These are phyloP conservation scores for Alviniconcha strummeri DNA, from an alignment of 2,888 invertebrate species.

Conservation along the genomic window DNA sequence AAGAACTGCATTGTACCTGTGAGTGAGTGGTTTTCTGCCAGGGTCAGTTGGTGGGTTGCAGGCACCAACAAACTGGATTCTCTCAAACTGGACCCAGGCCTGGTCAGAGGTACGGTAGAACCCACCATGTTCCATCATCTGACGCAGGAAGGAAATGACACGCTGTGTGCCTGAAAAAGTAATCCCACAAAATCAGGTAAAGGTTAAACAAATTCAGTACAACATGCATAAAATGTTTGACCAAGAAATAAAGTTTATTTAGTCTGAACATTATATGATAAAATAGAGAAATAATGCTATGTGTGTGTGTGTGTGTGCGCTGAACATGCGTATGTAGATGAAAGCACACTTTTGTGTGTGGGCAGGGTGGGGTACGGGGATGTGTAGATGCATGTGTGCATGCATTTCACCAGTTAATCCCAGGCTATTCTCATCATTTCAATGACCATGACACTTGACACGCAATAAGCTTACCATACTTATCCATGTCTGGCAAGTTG, in stretches of 20 bases:
- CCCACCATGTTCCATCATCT: constrained; percentile 94
- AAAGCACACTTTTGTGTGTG: too few species aligned
- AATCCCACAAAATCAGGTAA: neutral
- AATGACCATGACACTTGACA: neutral
- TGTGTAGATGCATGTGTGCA: too few species aligned
- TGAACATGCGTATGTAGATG: too few species aligned
- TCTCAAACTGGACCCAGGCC: constrained; percentile 96
- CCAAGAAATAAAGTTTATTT: neutral
- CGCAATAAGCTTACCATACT: constrained; percentile 84
- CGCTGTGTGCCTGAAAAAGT: constrained; percentile 81
- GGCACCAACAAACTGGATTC: constrained; percentile 99
- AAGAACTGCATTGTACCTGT: constrained; percentile 76
- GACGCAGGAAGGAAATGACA: constrained; percentile 98
- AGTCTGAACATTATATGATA: too few species aligned
- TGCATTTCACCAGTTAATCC: too few species aligned
- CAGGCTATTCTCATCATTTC: too few species aligned
- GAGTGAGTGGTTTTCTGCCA: constrained; percentile 95
- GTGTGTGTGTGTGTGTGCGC: too few species aligned
- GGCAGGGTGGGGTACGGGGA: too few species aligned
- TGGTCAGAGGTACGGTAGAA: constrained; percentile 82
- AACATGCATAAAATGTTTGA: neutral
- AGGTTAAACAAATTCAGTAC: neutral
- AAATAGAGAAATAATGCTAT: too few species aligned
- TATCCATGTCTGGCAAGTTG: constrained; percentile 99
- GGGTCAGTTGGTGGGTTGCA: constrained; percentile 99